These are phyloP conservation scores for Limanda limanda DNA, from an alignment of 2,113 vertebrate species.

Conservation along the genomic window DNA sequence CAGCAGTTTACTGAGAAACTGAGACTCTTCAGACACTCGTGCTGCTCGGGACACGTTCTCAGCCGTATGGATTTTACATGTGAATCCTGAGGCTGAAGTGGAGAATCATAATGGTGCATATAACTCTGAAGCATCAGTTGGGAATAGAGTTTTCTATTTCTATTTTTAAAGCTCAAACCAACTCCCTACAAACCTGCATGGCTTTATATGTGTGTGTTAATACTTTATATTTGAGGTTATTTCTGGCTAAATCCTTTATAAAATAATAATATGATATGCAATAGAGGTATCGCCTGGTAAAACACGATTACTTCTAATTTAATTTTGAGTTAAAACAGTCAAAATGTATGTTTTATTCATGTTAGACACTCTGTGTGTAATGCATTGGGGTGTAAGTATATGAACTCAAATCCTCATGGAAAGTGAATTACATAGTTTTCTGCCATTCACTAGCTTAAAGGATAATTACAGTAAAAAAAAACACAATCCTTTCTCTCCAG, in stretches of 20 bases:
- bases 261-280: too few species aligned
- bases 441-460: conserved; percentile 50
- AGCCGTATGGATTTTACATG: not conserved
- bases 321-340: conserved; percentile 15
- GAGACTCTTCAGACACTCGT: not conserved
- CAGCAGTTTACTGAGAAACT: not conserved
- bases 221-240: conserved; percentile 10
- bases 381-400: conserved; percentile 6
- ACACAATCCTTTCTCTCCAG: conserved; percentile 56
- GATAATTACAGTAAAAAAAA: conserved; percentile 55
- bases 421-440: conserved; percentile 56
- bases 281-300: too few species aligned
- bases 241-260: not conserved
- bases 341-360: conserved; percentile 15
- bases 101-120: not conserved
- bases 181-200: too few species aligned
- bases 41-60: not conserved
- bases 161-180: conserved; percentile 22
- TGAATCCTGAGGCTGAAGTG: conserved; percentile 1
- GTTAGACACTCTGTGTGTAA: not conserved
- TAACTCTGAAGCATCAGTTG: not conserved
- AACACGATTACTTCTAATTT: not conserved
- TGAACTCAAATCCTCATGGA: conserved; percentile 31
- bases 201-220: not conserved
- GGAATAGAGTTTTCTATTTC: not conserved